phyloP scores from a whole-genome alignment of 2,113 vertebrate species.

The Cottus gobio region DNA sequence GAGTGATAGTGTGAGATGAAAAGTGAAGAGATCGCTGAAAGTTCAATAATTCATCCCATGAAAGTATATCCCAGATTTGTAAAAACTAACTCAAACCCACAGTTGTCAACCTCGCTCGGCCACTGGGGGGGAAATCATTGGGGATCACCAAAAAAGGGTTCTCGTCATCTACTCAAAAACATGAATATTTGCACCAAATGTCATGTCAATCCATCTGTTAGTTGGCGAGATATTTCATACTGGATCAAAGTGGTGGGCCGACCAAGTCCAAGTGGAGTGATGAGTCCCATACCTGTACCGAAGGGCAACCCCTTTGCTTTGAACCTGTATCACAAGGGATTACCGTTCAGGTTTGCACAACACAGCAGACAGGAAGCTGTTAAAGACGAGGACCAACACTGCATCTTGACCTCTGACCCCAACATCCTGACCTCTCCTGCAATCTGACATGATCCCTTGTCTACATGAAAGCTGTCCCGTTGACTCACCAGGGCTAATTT shows the following conservation, averaged over 20 bases:
- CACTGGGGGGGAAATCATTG: background rate
- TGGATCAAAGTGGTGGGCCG: background rate
- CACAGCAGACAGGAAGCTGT: slow-evolving; percentile 76
- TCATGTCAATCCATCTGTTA: background rate
- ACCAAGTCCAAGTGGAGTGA: slow-evolving; percentile 14
- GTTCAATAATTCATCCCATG: background rate
- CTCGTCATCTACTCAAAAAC: background rate
- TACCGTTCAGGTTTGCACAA: slow-evolving; percentile 66
- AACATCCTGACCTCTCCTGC: slow-evolving; percentile 74
- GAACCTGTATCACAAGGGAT: slow-evolving; percentile 69
- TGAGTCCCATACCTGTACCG: slow-evolving; percentile 41
- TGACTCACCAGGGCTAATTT: slow-evolving; percentile 70
- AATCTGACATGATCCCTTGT: slow-evolving; percentile 70
- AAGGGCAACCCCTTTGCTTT: slow-evolving; percentile 53
- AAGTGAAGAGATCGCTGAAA: background rate
- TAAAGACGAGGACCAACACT: slow-evolving; percentile 73
- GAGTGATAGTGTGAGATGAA: background rate
- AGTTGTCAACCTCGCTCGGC: background rate
- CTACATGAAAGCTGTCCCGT: slow-evolving; percentile 77
- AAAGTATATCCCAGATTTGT: background rate
- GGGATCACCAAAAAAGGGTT: background rate
- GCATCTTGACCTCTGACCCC: slow-evolving; percentile 69
- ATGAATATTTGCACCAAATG: background rate
- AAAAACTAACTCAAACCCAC: background rate
- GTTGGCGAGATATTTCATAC: background rate